Evolutionary conservation across 2,888 invertebrate species (phyloP).

Genomic region (Leptopilina myrica): DNA sequence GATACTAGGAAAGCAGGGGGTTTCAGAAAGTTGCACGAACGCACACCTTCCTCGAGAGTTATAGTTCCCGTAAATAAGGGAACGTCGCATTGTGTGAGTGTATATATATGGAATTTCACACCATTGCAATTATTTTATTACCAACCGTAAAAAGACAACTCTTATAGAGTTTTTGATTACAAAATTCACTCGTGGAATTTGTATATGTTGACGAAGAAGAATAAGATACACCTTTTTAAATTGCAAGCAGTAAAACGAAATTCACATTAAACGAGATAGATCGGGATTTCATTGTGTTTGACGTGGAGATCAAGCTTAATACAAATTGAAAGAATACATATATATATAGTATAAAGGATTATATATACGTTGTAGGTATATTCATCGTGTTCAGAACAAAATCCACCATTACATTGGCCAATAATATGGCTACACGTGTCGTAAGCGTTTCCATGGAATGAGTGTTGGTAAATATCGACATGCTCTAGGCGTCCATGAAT

Average conservation of each 20-base stretch:
- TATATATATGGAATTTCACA: too few species aligned
- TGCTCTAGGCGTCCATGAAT: conserved; percentile 4
- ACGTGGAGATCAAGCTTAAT: conserved; percentile 18
- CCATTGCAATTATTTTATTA: too few species aligned
- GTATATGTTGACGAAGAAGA: not conserved
- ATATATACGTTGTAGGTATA: not conserved
- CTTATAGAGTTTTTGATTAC: too few species aligned
- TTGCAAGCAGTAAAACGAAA: not conserved
- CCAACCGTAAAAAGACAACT: too few species aligned
- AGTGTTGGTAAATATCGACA: conserved; percentile 30
- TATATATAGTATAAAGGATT: conserved; percentile 19
- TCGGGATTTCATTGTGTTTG: conserved; percentile 15
- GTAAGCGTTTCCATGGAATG: conserved; percentile 7
- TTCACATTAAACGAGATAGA: not conserved
- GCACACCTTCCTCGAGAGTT: too few species aligned
- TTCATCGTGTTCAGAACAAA: not conserved
- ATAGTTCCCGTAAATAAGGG: too few species aligned
- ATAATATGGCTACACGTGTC: conserved; percentile 1
- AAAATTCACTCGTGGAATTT: not conserved
- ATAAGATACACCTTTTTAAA: not conserved
- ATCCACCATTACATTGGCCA: not conserved
- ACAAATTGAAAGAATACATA: not conserved
- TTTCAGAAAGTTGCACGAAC: too few species aligned
- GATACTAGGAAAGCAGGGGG: too few species aligned
- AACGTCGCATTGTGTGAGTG: too few species aligned